Base-by-base conservation (phyloP, 2,797 vertebrate genomes). In the Anniella stebbinsi region DNA sequence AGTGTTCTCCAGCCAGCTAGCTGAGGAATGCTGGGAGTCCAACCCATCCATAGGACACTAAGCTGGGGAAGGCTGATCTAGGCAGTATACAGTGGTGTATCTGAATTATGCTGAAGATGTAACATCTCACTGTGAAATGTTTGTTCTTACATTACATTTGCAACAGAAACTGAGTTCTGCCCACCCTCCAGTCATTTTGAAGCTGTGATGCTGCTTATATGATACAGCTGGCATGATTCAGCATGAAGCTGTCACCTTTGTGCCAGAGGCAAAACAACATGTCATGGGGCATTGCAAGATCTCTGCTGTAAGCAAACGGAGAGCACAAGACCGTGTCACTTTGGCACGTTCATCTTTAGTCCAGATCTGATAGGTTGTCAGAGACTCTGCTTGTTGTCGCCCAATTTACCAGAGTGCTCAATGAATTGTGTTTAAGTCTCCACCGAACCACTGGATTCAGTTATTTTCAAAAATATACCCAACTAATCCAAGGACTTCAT, bases 291-390 rank as follows among this genome's bases (percentile, higher is more conserved):
- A 92, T 90, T 21, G n/a, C 89, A 91, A 54, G n/a, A 41, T 92
- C 75, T 86, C 85, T 13, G 80, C n/a, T 95, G n/a, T 72, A 87
- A 85, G 89, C 67, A 93, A 94, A 92, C 90, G 70, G 89, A 76
- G 82, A 87, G 45, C 48, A 92, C 94, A 85, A 87, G 86, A 91
- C 78, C 25, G 10, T 6, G 9, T 28, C 21, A 70, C 18, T 73
- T 88, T 85, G 87, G 86, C 13, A 41, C 66, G 89, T 92, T 87
- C 51, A 80, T 90, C 72, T 18, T 36, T 91, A 87, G 41, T 80
- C 86, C 90, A 90, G 91, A 41, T 36, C 38, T 23, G 80, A 69
- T 63, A 84, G 87, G 66, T 38, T 93, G 76, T 75, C 25, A 81
- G 92, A 60, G 69, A 30, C 36, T 80, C 4, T 15, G 11, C 66